These are phyloP conservation scores for Nycticebus coucang DNA, from an alignment of 2,113 vertebrate genomes.

Conservation along the genomic window DNA sequence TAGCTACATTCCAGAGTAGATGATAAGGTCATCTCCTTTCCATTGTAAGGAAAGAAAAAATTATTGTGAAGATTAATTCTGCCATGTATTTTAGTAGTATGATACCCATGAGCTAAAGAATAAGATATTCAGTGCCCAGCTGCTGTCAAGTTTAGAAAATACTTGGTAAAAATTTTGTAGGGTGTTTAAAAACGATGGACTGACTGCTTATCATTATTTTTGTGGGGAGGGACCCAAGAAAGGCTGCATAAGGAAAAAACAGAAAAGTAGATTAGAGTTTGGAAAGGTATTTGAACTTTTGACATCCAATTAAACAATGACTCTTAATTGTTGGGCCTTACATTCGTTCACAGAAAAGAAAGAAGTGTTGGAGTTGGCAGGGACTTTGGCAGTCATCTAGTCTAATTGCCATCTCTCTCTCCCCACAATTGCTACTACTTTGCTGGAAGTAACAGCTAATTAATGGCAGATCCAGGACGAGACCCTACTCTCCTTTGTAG, in stretches of 20 bases:
- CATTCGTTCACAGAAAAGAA: slow-evolving; percentile 22
- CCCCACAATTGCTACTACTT: background rate
- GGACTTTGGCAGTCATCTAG: background rate
- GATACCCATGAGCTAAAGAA: background rate
- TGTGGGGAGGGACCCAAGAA: background rate
- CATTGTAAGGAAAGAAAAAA: slow-evolving; percentile 21
- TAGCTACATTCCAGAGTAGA: background rate
- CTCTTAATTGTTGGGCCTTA: background rate
- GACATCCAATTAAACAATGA: slow-evolving; percentile 7
- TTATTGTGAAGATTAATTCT: slow-evolving; percentile 44
- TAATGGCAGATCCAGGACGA: background rate
- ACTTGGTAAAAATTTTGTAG: slow-evolving; percentile 2
- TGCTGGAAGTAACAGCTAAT: background rate
- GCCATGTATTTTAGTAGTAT: slow-evolving; percentile 11
- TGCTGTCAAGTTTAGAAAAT: slow-evolving; percentile 3
- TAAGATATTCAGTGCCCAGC: slow-evolving; percentile 12
- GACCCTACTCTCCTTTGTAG: background rate
- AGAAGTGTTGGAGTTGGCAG: background rate
- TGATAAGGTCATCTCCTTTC: slow-evolving; percentile 39
- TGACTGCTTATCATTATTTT: slow-evolving; percentile 20
- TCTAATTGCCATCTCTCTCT: background rate
- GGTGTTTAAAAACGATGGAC: slow-evolving; percentile 18
- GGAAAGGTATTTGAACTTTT: background rate
- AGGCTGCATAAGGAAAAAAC: background rate
- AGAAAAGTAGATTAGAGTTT: slow-evolving; percentile 22